Conservation (phyloP, 1,140 invertebrate species). For the Propsilocerus akamusi region DNA sequence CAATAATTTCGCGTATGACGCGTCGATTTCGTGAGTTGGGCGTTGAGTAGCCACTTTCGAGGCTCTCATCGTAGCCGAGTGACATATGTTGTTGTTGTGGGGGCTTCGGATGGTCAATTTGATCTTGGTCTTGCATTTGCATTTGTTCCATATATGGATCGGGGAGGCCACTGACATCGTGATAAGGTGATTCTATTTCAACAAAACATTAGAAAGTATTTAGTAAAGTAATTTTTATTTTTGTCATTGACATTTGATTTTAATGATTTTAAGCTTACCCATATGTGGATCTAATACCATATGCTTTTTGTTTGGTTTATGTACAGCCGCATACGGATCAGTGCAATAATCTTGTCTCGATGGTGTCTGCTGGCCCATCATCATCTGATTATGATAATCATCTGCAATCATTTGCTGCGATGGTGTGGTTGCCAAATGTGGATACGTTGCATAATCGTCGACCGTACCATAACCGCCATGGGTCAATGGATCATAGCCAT, state of each 20-base stretch:
- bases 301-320: conserved; percentile 61
- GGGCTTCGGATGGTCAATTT: conserved; percentile 39
- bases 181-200: conserved; percentile 69
- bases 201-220: conserved; percentile 9
- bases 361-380: conserved; percentile 54
- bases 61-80: conserved; percentile 75
- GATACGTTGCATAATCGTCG: conserved; percentile 72
- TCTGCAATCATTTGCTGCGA: conserved; percentile 35
- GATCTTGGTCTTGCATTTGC: conserved; percentile 36
- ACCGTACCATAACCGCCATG: conserved; percentile 65
- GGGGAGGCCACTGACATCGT: conserved; percentile 75
- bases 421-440: conserved; percentile 45
- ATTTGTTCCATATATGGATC: conserved; percentile 69
- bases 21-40: conserved; percentile 74
- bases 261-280: conserved; percentile 35
- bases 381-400: conserved; percentile 34
- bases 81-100: conserved; percentile 62
- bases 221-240: neutral
- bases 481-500: conserved; percentile 55
- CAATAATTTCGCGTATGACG: conserved; percentile 87
- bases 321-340: conserved; percentile 67
- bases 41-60: conserved; percentile 83
- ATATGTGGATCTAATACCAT: conserved; percentile 58
- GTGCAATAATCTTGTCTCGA: conserved; percentile 68
- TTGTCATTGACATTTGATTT: neutral